These are phyloP conservation scores for Umimayanthus chanpuru DNA, from an alignment of 92 coral and sea anemone species.

Conservation along the genomic window DNA sequence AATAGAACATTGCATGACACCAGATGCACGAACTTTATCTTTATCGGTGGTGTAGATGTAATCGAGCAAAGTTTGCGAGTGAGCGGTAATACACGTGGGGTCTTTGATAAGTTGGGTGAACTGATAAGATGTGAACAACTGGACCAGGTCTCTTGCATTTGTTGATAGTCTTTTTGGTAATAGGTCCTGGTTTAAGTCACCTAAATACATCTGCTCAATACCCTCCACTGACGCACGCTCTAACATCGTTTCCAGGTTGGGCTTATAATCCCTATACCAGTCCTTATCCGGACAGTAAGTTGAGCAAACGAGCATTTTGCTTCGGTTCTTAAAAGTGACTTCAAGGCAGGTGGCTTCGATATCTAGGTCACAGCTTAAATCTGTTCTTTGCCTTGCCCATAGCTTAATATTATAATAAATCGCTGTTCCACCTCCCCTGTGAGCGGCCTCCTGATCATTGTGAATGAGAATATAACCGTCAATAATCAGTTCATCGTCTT, in stretches of 20 bases:
- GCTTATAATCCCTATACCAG: conserved; percentile 14
- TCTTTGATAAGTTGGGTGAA: neutral
- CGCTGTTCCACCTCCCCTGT: conserved; percentile 21
- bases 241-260: conserved; percentile 35
- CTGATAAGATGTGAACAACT: neutral
- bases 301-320: conserved; percentile 26
- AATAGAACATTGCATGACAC: neutral
- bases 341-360: conserved; percentile 43
- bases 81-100: neutral
- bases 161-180: neutral
- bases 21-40: neutral
- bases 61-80: neutral
- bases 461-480: conserved; percentile 35
- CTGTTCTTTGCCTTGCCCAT: conserved; percentile 19
- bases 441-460: neutral
- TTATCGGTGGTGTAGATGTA: neutral
- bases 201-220: conserved; percentile 21
- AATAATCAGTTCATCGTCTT: conserved; percentile 1
- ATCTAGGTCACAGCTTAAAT: conserved; percentile 15
- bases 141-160: neutral
- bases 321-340: conserved; percentile 25
- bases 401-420: conserved; percentile 31
- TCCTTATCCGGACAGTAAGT: conserved; percentile 38
- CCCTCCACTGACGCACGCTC: conserved; percentile 30
- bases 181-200: conserved; percentile 16